These are phyloP conservation scores for Toxonevra muliebris DNA, from an alignment of 2,888 invertebrate species.

Conservation along the genomic window DNA sequence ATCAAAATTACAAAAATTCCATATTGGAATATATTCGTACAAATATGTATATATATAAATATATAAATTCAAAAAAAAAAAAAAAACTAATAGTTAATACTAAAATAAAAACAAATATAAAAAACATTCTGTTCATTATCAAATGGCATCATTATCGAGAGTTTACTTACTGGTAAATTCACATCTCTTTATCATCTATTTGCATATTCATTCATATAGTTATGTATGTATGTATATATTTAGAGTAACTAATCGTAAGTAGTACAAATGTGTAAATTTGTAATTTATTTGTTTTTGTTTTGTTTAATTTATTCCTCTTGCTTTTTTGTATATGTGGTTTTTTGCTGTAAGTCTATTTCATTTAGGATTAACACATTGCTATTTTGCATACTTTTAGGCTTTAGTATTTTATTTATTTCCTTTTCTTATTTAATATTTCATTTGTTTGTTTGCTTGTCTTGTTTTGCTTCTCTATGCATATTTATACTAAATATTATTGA, in stretches of 20 bases:
- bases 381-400: constrained; percentile 36
- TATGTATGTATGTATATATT: constrained; percentile 2
- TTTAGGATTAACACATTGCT: constrained; percentile 1
- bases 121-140: constrained; percentile 1
- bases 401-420: constrained; percentile 14
- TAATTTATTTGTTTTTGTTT: too few species aligned
- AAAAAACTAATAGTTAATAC: too few species aligned
- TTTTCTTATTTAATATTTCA: not conserved
- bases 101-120: not conserved
- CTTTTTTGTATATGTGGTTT: too few species aligned
- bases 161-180: too few species aligned
- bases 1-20: constrained; percentile 30
- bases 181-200: not conserved
- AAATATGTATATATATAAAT: too few species aligned
- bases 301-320: too few species aligned
- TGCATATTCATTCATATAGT: constrained; percentile 1
- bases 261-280: too few species aligned
- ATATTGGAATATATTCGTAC: constrained; percentile 16
- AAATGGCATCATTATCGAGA: not conserved
- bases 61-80: too few species aligned
- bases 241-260: not conserved
- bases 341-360: too few species aligned
- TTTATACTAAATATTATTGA: constrained; percentile 23
- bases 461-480: constrained; percentile 14
- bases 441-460: constrained; percentile 1